phyloP scores from a whole-genome alignment of 2,888 invertebrate species.

The Thera obeliscata region DNA sequence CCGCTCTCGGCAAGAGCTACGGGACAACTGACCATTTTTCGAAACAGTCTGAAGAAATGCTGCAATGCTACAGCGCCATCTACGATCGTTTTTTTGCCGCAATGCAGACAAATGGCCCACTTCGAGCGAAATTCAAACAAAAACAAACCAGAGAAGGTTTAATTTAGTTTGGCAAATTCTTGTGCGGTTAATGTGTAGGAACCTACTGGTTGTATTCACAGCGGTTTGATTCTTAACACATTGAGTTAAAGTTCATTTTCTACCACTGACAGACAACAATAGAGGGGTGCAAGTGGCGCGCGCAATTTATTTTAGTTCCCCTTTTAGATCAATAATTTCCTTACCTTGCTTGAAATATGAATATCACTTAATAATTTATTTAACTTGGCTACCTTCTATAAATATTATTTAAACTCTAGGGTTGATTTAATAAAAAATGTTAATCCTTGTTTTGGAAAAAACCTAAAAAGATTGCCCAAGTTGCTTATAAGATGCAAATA shows the following conservation, averaged over 20 bases:
- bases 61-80: constrained; percentile 3
- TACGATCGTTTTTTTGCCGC: constrained; percentile 1
- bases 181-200: no score
- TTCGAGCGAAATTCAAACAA: not conserved
- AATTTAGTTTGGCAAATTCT: not conserved
- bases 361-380: not conserved
- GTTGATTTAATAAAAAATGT: no score
- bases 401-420: no score
- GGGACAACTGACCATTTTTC: constrained; percentile 1
- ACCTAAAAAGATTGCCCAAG: no score
- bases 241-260: not conserved
- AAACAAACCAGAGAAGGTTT: not conserved
- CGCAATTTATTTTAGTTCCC: not conserved
- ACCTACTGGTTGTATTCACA: not conserved
- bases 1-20: not conserved
- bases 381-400: not conserved
- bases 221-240: not conserved
- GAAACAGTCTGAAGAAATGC: not conserved
- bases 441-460: no score
- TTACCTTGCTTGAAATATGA: not conserved
- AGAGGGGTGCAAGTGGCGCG: constrained; percentile 3
- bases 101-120: not conserved
- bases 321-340: not conserved
- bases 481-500: no score
- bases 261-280: not conserved